These are phyloP conservation scores for Syngnathus rostellatus DNA, from an alignment of 2,797 vertebrate species.

Conservation along the genomic window DNA sequence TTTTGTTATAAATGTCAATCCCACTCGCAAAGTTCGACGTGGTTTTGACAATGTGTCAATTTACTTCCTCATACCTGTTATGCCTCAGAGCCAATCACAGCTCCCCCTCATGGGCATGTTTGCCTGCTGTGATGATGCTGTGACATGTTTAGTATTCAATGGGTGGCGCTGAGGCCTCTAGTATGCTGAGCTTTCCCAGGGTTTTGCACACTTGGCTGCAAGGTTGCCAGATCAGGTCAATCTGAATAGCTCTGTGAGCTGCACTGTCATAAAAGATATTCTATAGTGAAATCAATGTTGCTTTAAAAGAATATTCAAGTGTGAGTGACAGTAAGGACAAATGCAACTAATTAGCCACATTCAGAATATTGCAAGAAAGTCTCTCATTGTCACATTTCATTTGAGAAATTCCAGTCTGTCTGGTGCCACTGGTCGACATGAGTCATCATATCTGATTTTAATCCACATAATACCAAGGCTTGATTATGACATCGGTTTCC, in stretches of 20 bases:
- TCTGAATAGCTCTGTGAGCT: neutral
- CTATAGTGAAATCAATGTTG: neutral
- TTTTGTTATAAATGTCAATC: slow-evolving; percentile 37
- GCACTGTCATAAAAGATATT: neutral
- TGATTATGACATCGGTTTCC: neutral
- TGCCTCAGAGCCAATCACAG: slow-evolving; percentile 38
- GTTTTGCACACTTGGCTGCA: slow-evolving; percentile 25
- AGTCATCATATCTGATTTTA: neutral
- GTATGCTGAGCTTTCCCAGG: slow-evolving; percentile 40
- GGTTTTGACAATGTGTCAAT: slow-evolving; percentile 17
- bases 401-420: neutral
- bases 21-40: slow-evolving; percentile 10
- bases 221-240: slow-evolving; percentile 7
- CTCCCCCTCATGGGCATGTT: slow-evolving; percentile 42
- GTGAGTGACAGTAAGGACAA: too few species aligned
- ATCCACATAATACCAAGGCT: neutral
- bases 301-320: neutral
- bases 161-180: slow-evolving; percentile 12
- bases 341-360: too few species aligned
- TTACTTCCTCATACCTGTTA: slow-evolving; percentile 59
- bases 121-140: slow-evolving; percentile 43
- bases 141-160: slow-evolving; percentile 58
- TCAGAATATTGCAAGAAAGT: too few species aligned
- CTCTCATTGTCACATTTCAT: too few species aligned
- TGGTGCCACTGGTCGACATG: neutral